Evolutionary conservation across 2,888 invertebrate genomes (phyloP).

Genomic region (Drosophila paranaensis): DNA sequence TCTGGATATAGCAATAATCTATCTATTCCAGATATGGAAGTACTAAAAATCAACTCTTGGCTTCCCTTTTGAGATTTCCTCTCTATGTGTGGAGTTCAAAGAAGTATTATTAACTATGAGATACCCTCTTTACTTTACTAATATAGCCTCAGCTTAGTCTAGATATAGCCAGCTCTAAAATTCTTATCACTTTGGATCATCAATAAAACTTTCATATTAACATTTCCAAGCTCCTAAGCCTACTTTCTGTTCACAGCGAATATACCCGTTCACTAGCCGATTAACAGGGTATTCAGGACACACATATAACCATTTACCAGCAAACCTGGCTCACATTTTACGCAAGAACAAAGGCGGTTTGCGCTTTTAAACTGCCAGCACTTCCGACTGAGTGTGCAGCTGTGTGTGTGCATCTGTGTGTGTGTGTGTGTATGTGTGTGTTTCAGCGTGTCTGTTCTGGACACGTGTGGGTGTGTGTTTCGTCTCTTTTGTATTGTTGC

Average conservation of each 20-base stretch:
- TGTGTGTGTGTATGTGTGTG: background rate
- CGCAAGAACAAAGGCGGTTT: constrained; percentile 39
- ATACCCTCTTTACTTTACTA: constrained; percentile 1
- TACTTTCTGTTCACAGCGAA: too few species aligned
- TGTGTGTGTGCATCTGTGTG: background rate
- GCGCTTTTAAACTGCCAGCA: constrained; percentile 42
- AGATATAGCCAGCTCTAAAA: too few species aligned
- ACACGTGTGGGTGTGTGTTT: background rate
- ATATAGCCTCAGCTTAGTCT: too few species aligned
- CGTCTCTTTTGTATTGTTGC: constrained; percentile 32
- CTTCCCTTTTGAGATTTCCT: too few species aligned
- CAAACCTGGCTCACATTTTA: constrained; percentile 25
- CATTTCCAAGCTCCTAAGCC: too few species aligned
- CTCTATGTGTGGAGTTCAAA: background rate
- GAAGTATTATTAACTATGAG: background rate
- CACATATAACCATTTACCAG: constrained; percentile 14
- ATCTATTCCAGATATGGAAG: background rate
- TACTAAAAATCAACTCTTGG: too few species aligned
- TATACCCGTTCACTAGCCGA: too few species aligned
- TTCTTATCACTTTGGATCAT: too few species aligned
- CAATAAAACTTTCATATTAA: too few species aligned
- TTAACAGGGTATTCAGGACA: background rate
- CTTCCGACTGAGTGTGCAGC: background rate
- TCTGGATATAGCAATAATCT: background rate
- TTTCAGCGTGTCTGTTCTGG: background rate